Conservation (phyloP, 2,797 vertebrate species). For the Argyrosomus regius region DNA sequence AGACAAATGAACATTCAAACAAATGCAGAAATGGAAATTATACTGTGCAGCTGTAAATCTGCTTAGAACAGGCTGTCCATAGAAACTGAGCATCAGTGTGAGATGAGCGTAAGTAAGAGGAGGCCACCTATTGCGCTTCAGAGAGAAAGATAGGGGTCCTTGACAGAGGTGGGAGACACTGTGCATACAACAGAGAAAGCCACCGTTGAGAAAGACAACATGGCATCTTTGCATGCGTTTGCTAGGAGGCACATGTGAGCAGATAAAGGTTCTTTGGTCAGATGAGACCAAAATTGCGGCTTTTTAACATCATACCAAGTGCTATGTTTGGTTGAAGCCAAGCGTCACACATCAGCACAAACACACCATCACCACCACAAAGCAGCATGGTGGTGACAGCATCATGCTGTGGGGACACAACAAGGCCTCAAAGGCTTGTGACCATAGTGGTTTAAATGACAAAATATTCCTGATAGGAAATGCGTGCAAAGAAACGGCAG, state of each 20-base stretch:
- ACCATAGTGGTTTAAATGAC: not conserved
- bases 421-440: not conserved
- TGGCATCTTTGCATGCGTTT: not conserved
- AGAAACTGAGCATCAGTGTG: not conserved
- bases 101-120: not conserved
- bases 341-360: not conserved
- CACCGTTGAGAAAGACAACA: not conserved
- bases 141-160: not conserved
- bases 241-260: not conserved
- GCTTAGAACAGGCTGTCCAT: not conserved
- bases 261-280: not conserved
- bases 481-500: not conserved
- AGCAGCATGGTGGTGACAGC: not conserved
- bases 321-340: not conserved
- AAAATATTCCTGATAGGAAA: not conserved
- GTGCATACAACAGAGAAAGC: slow-evolving; percentile 1
- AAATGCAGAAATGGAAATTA: not conserved
- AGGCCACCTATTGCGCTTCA: not conserved
- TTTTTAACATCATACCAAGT: slow-evolving; percentile 11
- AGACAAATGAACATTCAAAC: not conserved
- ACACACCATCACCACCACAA: not conserved
- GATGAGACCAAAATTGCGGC: not conserved
- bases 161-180: not conserved
- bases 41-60: not conserved
- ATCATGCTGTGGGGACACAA: not conserved